Conservation (phyloP, 2,888 invertebrate genomes). For the Linnaemya vulpina region DNA sequence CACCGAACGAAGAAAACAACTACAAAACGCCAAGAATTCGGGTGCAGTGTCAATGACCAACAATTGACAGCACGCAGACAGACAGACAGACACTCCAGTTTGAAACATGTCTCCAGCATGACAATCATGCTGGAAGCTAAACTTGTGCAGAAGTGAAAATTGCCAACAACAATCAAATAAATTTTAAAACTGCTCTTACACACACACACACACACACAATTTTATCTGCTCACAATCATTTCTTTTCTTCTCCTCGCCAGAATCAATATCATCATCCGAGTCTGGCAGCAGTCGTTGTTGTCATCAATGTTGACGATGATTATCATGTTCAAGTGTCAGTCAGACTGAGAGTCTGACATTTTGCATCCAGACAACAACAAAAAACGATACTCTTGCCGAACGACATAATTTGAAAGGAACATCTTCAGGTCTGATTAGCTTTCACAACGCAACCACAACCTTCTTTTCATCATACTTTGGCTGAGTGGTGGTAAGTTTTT, state of each 20-base stretch:
- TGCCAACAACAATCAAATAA: slow-evolving; percentile 62
- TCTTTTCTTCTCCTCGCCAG: neutral
- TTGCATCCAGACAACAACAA: neutral
- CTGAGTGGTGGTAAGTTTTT: slow-evolving; percentile 22
- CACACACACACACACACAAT: too few species aligned
- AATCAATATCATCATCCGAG: neutral
- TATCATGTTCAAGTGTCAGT: slow-evolving; percentile 39
- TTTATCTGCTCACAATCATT: slow-evolving; percentile 37
- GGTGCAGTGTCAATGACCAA: slow-evolving; percentile 10
- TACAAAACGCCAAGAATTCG: neutral
- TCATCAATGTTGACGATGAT: slow-evolving; percentile 37
- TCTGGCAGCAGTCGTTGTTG: neutral
- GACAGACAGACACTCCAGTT: neutral
- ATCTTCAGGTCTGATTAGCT: slow-evolving; percentile 11
- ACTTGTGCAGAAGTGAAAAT: slow-evolving; percentile 64
- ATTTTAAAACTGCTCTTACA: slow-evolving; percentile 24
- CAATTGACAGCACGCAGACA: slow-evolving; percentile 28
- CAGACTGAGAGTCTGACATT: slow-evolving; percentile 54
- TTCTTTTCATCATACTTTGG: slow-evolving; percentile 24
- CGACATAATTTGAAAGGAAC: slow-evolving; percentile 21
- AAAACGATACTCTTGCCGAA: neutral
- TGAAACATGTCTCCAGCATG: slow-evolving; percentile 41
- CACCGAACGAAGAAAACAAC: too few species aligned
- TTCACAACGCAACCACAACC: slow-evolving; percentile 15
- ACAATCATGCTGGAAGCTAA: slow-evolving; percentile 52